These are phyloP conservation scores for Diorhabda carinulata DNA, from an alignment of 1,140 invertebrate genomes.

Conservation along the genomic window DNA sequence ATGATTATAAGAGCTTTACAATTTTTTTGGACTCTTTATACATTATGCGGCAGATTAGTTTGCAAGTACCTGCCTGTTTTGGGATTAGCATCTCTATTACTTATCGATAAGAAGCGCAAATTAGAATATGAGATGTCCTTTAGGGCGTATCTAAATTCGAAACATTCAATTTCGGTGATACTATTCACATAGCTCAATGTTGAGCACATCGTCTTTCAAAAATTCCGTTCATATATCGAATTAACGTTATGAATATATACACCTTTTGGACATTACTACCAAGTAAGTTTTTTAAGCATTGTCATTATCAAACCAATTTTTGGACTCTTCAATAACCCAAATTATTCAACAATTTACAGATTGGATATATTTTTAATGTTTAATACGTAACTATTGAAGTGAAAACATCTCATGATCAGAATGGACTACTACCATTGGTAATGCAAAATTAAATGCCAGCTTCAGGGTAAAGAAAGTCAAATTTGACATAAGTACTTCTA, in stretches of 20 bases:
- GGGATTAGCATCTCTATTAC: conserved; percentile 30
- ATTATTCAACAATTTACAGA: too few relatives aligned
- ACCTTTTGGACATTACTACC: conserved; percentile 21
- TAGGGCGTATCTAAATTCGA: conserved; percentile 6
- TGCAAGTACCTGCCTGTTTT: conserved; percentile 8
- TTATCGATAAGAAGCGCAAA: conserved; percentile 35
- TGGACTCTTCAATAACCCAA: neutral
- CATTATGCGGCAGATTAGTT: conserved; percentile 14
- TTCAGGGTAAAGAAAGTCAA: too few relatives aligned
- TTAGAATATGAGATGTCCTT: conserved; percentile 35
- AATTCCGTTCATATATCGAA: conserved; percentile 36
- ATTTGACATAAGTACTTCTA: too few relatives aligned
- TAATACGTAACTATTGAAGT: too few relatives aligned
- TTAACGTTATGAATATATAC: conserved; percentile 22
- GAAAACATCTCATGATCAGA: too few relatives aligned
- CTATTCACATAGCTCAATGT: conserved; percentile 32
- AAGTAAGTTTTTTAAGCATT: conserved; percentile 23
- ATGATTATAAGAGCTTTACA: conserved; percentile 25
- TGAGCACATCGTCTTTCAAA: conserved; percentile 37
- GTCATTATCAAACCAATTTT: conserved; percentile 16
- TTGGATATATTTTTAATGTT: too few relatives aligned
- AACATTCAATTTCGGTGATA: conserved; percentile 5
- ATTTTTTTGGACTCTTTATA: conserved; percentile 30
- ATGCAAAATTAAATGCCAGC: too few relatives aligned
- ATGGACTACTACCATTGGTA: too few relatives aligned